Base-by-base conservation (phyloP, 2,888 invertebrate species). In the Lepidochitona cinerea region DNA sequence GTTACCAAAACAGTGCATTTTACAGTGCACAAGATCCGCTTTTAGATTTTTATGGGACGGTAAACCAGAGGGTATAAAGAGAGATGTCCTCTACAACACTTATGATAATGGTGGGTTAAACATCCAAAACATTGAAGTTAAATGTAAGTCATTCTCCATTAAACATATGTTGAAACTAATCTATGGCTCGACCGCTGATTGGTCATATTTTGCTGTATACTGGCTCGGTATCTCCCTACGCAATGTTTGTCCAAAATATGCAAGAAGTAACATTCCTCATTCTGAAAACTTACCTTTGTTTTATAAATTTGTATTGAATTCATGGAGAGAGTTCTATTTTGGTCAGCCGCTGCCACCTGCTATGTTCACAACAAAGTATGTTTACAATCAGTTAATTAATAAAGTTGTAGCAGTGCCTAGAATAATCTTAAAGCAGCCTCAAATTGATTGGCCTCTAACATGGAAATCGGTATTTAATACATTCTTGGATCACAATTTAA, bases 11-110 rank as follows among this genome's bases (percentile, higher is more conserved):
- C 14, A 37, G 23, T 66, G 37, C 37, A 2, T 66, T 4, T 14
- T 23, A 18, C 35, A 4, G 35, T 37, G 35, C 37, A 14, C 18
- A 18, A 32, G 37, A 37, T 23, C 35, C 37, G 66, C 37, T 26
- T 66, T 66, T 35, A 66, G 37, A 23, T 66, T 66, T 66, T n/a
- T 66, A 37, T 66, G 66, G 66, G 66, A 29, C 35, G 26, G 26
- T 14, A 66, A 35, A 18, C 37, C 37, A 1, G 66, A 66, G 37
- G 18, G 37, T n/a, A 32, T 66, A 18, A 66, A 66, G 29, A 18
- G 66, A 23, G 29, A 14, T 66, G 35, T 37, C 4, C n/a, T 66
- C 14, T 35, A 66, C 37, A 37, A 35, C 37, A 37, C 32, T 4
- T n/a, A 23, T 14, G 18, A 1, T 18, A 37, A 35, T 37, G 66